Conservation (phyloP, 2,888 invertebrate species). For the Deilephila elpenor region DNA sequence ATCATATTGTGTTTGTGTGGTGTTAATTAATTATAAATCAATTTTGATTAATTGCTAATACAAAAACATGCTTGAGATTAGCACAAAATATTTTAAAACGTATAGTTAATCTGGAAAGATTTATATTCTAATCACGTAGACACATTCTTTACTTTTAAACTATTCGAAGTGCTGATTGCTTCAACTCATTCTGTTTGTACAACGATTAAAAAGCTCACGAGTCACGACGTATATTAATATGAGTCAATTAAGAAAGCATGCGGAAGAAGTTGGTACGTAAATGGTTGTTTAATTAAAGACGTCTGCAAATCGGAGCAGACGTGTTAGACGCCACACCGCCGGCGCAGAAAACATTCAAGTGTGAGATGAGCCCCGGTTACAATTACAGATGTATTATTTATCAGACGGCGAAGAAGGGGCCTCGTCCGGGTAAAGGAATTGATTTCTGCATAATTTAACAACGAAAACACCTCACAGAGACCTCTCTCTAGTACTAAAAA, state of each 20-base stretch:
- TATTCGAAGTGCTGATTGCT: neutral
- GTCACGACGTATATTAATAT: conserved; percentile 15
- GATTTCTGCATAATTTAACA: conserved; percentile 84
- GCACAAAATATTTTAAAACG: too few species aligned
- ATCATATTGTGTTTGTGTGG: too few species aligned
- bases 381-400: conserved; percentile 83
- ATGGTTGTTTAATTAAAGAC: conserved; percentile 11
- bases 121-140: too few species aligned
- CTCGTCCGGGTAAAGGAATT: conserved; percentile 78
- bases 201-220: conserved; percentile 3
- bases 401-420: conserved; percentile 65
- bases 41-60: too few species aligned
- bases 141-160: neutral
- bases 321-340: conserved; percentile 22
- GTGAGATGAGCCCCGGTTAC: conserved; percentile 63
- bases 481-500: conserved; percentile 76
- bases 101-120: too few species aligned
- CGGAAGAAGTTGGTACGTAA: conserved; percentile 11
- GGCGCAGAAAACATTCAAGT: conserved; percentile 50
- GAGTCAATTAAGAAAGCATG: conserved; percentile 20
- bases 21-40: too few species aligned
- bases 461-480: conserved; percentile 77
- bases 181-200: neutral
- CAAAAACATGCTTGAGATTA: too few species aligned
- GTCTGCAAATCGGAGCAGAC: conserved; percentile 9